These are phyloP conservation scores for Poliocrania exsul DNA, from an alignment of 2,797 vertebrate species.

Conservation along the genomic window DNA sequence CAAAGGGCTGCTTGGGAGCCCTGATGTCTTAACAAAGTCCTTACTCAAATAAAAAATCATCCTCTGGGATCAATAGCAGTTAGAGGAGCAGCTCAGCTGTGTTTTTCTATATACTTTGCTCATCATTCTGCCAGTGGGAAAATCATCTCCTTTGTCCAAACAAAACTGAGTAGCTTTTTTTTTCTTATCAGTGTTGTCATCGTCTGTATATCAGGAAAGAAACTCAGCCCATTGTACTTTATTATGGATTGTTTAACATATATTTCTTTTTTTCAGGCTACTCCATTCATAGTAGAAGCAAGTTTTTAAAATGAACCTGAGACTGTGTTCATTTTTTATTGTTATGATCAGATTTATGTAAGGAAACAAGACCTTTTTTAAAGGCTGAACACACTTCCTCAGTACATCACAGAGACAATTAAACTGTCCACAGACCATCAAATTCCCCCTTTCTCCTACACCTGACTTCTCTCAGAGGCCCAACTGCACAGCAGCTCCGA, in stretches of 20 bases:
- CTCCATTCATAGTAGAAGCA: neutral
- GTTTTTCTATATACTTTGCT: neutral
- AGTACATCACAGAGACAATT: neutral
- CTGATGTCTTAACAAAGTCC: neutral
- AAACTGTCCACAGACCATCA: neutral
- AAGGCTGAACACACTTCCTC: neutral
- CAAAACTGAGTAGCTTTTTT: neutral
- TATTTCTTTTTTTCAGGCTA: neutral
- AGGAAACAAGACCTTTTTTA: neutral
- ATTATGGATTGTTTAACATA: neutral
- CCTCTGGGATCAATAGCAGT: neutral
- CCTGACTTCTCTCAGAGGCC: conserved; percentile 9
- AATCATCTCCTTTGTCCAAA: conserved; percentile 1
- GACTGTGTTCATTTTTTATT: neutral
- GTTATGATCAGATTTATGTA: neutral
- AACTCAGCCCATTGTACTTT: neutral
- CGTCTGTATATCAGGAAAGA: neutral
- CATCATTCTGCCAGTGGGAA: neutral
- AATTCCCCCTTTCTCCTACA: neutral
- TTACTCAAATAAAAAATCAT: conserved; percentile 5
- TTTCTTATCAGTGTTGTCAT: neutral
- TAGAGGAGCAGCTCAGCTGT: neutral
- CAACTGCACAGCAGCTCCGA: neutral
- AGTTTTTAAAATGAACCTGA: neutral
- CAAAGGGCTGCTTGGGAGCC: neutral